A percentile compares a stretch with the other conserved stretches of the same genome.
Conservation (phyloP, 2,888 invertebrate species). For the Pterostichus madidus region DNA sequence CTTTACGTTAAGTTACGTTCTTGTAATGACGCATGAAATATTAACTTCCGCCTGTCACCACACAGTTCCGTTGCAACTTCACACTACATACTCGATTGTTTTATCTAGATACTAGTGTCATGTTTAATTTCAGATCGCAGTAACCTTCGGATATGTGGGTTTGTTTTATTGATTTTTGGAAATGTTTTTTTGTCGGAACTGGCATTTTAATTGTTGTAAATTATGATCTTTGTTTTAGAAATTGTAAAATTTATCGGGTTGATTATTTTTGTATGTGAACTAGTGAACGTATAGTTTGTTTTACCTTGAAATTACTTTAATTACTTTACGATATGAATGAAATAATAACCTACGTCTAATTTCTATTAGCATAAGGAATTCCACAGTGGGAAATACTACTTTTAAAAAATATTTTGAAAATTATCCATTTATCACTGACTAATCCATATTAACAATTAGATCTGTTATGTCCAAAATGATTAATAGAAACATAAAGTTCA, state of each 20-base stretch:
- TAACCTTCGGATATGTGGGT: conserved; percentile 1
- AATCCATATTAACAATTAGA: background rate
- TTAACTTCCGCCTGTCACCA: conserved; percentile 21
- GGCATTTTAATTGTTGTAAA: background rate
- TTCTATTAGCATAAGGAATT: background rate
- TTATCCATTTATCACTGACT: background rate
- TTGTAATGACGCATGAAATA: background rate
- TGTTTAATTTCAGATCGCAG: background rate
- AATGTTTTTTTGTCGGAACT: conserved; percentile 8
- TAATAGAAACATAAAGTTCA: too few relatives aligned
- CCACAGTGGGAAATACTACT: background rate
- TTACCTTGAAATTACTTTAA: background rate
- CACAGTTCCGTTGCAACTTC: conserved; percentile 32
- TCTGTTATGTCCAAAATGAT: background rate
- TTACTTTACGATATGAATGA: background rate
- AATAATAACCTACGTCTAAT: background rate
- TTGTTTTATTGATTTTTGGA: conserved; percentile 7
- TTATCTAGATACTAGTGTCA: background rate
- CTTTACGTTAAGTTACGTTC: conserved; percentile 31
- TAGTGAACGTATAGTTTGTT: background rate
- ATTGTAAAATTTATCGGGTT: background rate
- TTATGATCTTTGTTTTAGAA: conserved; percentile 3
- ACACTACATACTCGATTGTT: background rate
- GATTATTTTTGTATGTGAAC: background rate
- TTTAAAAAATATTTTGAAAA: too few relatives aligned